These are phyloP conservation scores for Plebejus argus DNA, from an alignment of 2,888 invertebrate genomes.

Conservation along the genomic window DNA sequence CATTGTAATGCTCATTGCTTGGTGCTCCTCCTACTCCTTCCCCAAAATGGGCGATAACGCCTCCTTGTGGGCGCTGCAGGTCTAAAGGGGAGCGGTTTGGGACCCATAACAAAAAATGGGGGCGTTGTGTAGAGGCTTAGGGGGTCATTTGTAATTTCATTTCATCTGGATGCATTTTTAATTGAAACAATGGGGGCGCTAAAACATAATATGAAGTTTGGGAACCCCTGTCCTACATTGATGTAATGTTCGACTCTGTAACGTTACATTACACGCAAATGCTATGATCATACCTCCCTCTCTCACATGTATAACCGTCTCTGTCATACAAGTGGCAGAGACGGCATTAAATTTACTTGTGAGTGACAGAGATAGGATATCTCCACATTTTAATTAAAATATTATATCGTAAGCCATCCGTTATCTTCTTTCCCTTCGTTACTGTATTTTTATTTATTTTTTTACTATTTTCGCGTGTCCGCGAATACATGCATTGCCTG, in stretches of 20 bases:
- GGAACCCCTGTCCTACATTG: too few relatives aligned
- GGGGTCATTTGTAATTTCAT: too few relatives aligned
- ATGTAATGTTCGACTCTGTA: background rate
- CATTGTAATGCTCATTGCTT: too few relatives aligned
- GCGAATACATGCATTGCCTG: background rate
- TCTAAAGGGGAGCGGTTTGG: too few relatives aligned
- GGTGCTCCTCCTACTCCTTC: too few relatives aligned
- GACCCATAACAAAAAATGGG: too few relatives aligned
- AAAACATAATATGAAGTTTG: too few relatives aligned
- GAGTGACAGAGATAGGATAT: background rate
- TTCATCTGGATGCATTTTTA: too few relatives aligned
- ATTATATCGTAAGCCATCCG: background rate
- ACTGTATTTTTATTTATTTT: background rate
- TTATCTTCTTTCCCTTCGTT: background rate
- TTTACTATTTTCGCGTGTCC: background rate
- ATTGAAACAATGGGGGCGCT: too few relatives aligned
- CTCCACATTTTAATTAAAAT: background rate
- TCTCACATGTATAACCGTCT: background rate
- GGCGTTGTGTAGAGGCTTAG: too few relatives aligned
- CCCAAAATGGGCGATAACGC: too few relatives aligned
- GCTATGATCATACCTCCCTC: background rate
- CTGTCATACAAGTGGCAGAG: background rate
- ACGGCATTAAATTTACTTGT: background rate
- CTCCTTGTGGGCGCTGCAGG: too few relatives aligned
- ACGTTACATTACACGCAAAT: background rate